Evolutionary conservation across 2,797 vertebrate species (phyloP), one percentile per base, ranked within the genome.

Genomic region (Sebastes paucispinis): DNA sequence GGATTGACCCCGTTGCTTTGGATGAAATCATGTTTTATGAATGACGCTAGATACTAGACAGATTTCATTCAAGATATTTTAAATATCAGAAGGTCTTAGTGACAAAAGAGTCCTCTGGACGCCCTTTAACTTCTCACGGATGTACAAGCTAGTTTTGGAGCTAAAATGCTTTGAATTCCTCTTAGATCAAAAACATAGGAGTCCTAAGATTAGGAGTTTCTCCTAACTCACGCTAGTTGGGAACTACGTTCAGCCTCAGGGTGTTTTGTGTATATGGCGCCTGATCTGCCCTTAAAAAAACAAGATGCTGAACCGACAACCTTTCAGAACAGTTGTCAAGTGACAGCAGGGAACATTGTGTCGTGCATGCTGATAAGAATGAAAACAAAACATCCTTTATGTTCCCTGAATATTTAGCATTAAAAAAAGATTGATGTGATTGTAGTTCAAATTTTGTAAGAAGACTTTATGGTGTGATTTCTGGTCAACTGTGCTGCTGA

Each of bases 51-150:
- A 59, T 18, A 16, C 58, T 18, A 39, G 25, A 29, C 36, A 22
- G 62, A 47, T n/a, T 29, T 67, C 16, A 39, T 65, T 39, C 4
- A 25, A 43, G 8, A 27, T 9, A 25, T 25, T 65, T 18, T 16
- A 43, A 0, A 29, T 8, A 31, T 59, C 3, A 10, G 11, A 63
- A 14, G 0, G 16, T 39, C 34, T 10, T 2, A n/a, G 5, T 31
- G 27, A 31, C 16, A 0, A 39, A 27, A 54, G 31, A 22, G 20
- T 22, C 60, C 25, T 29, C 20, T 34, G 32, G 57, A 18, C 1
- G 12, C 8, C 20, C 62, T 13, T 64, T 4, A 64, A 39, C 62
- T 36, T 24, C 60, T 1, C 43, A 47, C 3, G 0, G 7, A 27
- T 27, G 24, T 5, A 22, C n/a, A 16, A 25, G 22, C 7, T 39